phyloP scores from a whole-genome alignment of 2,888 invertebrate genomes.

The Strigamia transsilvanica region DNA sequence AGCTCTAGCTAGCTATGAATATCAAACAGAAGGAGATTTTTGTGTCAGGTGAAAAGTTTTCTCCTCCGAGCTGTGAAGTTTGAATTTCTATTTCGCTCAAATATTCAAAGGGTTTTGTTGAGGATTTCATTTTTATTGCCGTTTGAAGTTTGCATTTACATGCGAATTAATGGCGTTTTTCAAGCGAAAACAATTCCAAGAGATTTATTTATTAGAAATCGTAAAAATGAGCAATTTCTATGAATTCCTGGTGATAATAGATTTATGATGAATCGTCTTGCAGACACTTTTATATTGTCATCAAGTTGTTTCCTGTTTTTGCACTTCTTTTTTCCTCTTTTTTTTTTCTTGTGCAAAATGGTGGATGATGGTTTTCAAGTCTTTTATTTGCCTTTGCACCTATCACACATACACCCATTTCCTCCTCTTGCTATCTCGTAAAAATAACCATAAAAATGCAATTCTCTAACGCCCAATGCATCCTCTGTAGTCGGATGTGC shows the following conservation, averaged over 20 bases:
- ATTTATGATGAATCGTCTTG: conserved; percentile 26
- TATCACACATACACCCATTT: conserved; percentile 14
- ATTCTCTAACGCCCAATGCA: conserved; percentile 32
- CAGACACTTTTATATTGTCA: conserved; percentile 31
- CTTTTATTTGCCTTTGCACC: conserved; percentile 35
- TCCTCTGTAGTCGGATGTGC: conserved; percentile 22
- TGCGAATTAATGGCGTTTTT: background rate
- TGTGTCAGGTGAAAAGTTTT: background rate
- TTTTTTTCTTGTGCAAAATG: background rate
- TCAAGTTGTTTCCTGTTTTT: conserved; percentile 35
- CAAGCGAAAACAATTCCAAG: too few species aligned
- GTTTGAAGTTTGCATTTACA: background rate
- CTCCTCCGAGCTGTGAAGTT: conserved; percentile 4
- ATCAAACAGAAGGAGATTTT: conserved; percentile 22
- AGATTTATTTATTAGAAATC: too few species aligned
- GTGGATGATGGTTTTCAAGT: conserved; percentile 20
- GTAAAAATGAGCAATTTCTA: background rate
- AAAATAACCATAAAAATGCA: conserved; percentile 38
- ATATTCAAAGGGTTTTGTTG: background rate
- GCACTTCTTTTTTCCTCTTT: conserved; percentile 8
- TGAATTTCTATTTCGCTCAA: background rate
- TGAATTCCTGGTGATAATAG: background rate
- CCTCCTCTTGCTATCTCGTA: conserved; percentile 24
- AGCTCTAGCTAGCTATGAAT: conserved; percentile 4
- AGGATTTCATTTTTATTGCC: background rate